Evolutionary conservation across 2,888 invertebrate species (phyloP), one percentile per base, ranked within the genome.

Genomic region (Calephelis perditalis): DNA sequence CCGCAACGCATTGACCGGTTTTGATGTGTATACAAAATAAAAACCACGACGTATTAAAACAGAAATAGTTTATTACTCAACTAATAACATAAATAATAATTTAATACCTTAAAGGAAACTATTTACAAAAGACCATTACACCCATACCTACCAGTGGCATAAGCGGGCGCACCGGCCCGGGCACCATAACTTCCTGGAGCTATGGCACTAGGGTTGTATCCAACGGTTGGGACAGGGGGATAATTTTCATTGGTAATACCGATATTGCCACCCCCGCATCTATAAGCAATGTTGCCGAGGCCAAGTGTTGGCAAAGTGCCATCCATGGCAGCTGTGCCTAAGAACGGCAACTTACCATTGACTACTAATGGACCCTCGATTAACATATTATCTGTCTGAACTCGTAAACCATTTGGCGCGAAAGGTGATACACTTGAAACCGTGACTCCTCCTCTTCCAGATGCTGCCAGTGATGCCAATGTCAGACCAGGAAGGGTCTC

Each of bases 311-410:
- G 66, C 15, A 71, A 54, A 0, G 63, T 56, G 6, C 71, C 71
- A 43, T 71, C 71, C 43, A 73, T 63, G 26, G 67, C 67, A 12
- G 74, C 74, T 10, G 70, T 71, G 3, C 70, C 69, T 56, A 73
- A 44, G 65, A 68, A 66, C 5, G 79, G 79, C 56, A 79, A 57
- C 47, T 76, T 64, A 0, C 79, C 80, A 56, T 64, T 66, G 0
- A 77, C 73, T 5, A 68, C 64, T 12, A 79, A 57, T 5, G 70
- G 64, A 0, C 80, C 80, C 58, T 77, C 74, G 3, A 69, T 64
- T 0, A 79, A 68, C 15, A 72, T 65, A 49, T 75, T 74, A 43
- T 80, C 79, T 9, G 78, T 73, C 3, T 72, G 61, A 0, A 79
- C 67, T 4, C 67, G 67, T 4, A 81, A 65, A 4, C 79, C 80